Percentiles rank a stretch among this genome's conserved stretches.
Evolutionary conservation across 2,888 invertebrate genomes (phyloP).

Genomic region (Seira ritae): DNA sequence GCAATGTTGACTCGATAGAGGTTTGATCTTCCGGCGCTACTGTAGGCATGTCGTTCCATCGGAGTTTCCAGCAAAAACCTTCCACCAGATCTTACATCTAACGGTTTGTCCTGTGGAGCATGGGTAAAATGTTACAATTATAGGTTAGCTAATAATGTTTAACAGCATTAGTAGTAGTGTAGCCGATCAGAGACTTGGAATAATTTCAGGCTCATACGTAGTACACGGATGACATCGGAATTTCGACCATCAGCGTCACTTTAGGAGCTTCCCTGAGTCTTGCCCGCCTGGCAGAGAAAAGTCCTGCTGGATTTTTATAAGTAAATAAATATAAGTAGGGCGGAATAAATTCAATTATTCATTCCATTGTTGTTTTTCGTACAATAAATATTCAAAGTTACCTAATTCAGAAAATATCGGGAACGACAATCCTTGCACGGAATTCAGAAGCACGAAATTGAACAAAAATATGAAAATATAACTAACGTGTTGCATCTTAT

Average conservation of each 20-base stretch:
- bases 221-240: slow-evolving; percentile 46
- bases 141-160: slow-evolving; percentile 14
- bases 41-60: slow-evolving; percentile 57
- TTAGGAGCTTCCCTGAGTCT: background rate
- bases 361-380: background rate
- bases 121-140: too few species aligned
- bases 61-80: slow-evolving; percentile 52
- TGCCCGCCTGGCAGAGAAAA: background rate
- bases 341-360: background rate
- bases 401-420: slow-evolving; percentile 9
- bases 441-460: too few species aligned
- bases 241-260: slow-evolving; percentile 38
- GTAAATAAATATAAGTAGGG: background rate
- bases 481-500: too few species aligned
- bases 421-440: slow-evolving; percentile 41
- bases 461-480: too few species aligned
- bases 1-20: slow-evolving; percentile 43
- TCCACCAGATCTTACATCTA: slow-evolving; percentile 59
- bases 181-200: too few species aligned
- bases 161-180: background rate
- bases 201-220: slow-evolving; percentile 40
- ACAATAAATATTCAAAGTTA: background rate
- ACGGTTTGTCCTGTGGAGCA: slow-evolving; percentile 45
- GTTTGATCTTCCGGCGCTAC: slow-evolving; percentile 47
- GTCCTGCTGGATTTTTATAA: background rate